Conservation (phyloP, 2,888 invertebrate genomes). For the Amphipyra tragopoginis region DNA sequence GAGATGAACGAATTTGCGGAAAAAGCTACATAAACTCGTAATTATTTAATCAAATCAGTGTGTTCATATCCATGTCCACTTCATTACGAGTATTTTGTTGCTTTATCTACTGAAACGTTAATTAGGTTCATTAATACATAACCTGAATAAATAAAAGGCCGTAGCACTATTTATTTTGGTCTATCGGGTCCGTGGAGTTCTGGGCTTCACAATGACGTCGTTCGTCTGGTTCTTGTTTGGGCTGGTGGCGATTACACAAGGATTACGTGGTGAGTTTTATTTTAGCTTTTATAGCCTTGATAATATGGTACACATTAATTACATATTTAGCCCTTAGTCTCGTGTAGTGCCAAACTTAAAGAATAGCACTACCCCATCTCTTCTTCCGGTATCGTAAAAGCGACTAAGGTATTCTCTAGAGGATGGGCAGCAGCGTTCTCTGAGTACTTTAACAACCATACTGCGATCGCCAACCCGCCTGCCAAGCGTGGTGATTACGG, state of each 20-base stretch:
- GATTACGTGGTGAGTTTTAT: constrained; percentile 45
- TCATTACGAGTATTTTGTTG: constrained; percentile 5
- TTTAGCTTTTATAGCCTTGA: no score
- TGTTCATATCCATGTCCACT: constrained; percentile 7
- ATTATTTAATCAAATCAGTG: not conserved
- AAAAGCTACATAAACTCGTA: not conserved
- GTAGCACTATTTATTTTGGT: constrained; percentile 1
- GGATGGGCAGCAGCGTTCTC: no score
- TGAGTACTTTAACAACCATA: no score
- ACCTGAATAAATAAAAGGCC: constrained; percentile 26
- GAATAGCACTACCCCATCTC: no score
- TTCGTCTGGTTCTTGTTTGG: constrained; percentile 52
- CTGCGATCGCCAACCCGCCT: no score
- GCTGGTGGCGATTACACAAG: constrained; percentile 37
- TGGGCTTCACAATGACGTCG: constrained; percentile 41
- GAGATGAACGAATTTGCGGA: no score
- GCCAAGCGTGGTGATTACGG: no score
- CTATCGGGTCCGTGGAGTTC: constrained; percentile 6
- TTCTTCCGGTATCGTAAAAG: no score
- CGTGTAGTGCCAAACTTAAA: no score
- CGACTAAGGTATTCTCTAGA: no score
- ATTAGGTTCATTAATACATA: constrained; percentile 24
- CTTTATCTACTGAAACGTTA: constrained; percentile 22
- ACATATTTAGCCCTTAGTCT: no score
- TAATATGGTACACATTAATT: no score